Percentiles rank a stretch among this genome's conserved stretches.
Evolutionary conservation across 2,113 vertebrate genomes (phyloP).

Genomic region (Pseudois nayaur): DNA sequence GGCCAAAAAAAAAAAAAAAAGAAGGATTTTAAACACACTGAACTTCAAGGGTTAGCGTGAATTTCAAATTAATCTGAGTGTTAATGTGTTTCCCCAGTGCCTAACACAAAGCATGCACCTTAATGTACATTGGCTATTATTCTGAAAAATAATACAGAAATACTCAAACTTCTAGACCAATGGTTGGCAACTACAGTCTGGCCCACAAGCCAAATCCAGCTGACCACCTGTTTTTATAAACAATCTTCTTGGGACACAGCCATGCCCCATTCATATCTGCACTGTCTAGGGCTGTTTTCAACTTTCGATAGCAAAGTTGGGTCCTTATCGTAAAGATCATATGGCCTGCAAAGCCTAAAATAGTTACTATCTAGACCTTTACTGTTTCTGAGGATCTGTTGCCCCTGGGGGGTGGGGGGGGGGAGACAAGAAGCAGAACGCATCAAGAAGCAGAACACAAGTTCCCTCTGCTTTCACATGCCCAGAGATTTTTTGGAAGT

Average conservation of each 20-base stretch:
- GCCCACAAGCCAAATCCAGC: neutral
- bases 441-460: neutral
- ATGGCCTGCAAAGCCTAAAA: neutral
- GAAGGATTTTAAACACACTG: neutral
- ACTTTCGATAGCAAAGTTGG: neutral
- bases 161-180: neutral
- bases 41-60: neutral
- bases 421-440: neutral
- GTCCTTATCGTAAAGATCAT: neutral
- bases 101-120: neutral
- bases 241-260: neutral
- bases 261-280: neutral
- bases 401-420: neutral
- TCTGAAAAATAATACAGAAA: neutral
- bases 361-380: neutral
- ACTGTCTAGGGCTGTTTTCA: neutral
- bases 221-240: neutral
- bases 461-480: neutral
- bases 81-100: neutral
- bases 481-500: neutral
- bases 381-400: neutral
- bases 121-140: neutral
- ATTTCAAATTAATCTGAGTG: neutral
- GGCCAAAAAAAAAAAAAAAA: neutral
- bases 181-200: neutral